A percentile compares a stretch with the other conserved stretches of the same genome.
phyloP scores from a whole-genome alignment of 2,797 vertebrate species.

The Hybognathus amarus region DNA sequence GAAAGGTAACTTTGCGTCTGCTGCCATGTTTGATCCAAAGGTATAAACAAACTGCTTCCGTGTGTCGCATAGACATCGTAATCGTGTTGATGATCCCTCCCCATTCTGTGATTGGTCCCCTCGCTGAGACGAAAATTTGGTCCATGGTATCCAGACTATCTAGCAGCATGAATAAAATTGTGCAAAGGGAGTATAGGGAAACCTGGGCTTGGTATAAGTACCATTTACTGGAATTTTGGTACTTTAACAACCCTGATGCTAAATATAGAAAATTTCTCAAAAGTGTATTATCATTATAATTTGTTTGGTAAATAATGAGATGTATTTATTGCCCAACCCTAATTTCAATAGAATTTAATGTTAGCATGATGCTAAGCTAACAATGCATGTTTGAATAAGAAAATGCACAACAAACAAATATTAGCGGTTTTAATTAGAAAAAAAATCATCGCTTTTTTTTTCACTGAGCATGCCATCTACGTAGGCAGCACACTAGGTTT shows the following conservation, averaged over 20 bases:
- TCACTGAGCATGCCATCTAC: neutral
- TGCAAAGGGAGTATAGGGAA: too few relatives aligned
- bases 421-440: neutral
- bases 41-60: too few relatives aligned
- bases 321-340: neutral
- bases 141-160: too few relatives aligned
- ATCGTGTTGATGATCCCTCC: too few relatives aligned
- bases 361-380: neutral
- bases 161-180: too few relatives aligned
- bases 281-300: neutral
- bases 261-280: neutral
- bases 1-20: too few relatives aligned
- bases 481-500: slow-evolving; percentile 17
- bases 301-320: neutral
- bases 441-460: neutral
- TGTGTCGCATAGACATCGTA: too few relatives aligned
- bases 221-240: neutral
- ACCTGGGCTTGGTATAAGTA: too few relatives aligned
- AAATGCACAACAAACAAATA: neutral
- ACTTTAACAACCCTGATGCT: neutral
- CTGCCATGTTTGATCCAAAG: too few relatives aligned
- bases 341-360: neutral
- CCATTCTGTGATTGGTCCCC: too few relatives aligned
- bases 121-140: too few relatives aligned
- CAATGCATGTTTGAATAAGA: neutral